Conservation (phyloP, 2,888 invertebrate species). For the Luperina testacea region DNA sequence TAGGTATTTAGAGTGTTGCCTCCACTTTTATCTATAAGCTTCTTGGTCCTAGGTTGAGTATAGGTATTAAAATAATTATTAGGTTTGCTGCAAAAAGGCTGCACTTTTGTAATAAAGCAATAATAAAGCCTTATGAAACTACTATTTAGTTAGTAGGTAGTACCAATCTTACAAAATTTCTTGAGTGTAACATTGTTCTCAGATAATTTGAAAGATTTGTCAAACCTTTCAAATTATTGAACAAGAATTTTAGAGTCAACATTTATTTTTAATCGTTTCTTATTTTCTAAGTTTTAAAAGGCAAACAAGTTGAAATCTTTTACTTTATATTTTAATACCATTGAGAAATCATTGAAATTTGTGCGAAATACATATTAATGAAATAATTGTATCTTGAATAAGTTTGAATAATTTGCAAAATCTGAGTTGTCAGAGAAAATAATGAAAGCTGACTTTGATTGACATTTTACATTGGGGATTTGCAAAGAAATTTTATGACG, state of each 20-base stretch:
- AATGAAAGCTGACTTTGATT: constrained; percentile 8
- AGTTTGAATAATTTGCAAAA: constrained; percentile 25
- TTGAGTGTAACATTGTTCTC: too few relatives aligned
- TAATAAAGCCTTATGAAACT: neutral
- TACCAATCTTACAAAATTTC: neutral
- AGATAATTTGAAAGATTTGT: neutral
- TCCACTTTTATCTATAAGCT: too few relatives aligned
- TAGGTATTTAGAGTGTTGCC: too few relatives aligned
- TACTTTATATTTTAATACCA: constrained; percentile 11
- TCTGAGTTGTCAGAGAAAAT: constrained; percentile 8
- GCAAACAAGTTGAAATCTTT: constrained; percentile 20
- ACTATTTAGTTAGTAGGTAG: neutral
- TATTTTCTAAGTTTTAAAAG: constrained; percentile 14
- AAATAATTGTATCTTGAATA: constrained; percentile 25
- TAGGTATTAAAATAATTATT: neutral
- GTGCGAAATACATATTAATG: constrained; percentile 19
- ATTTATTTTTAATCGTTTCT: neutral
- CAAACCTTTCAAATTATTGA: too few relatives aligned
- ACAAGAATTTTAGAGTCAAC: neutral
- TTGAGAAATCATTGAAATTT: constrained; percentile 17
- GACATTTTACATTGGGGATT: constrained; percentile 4
- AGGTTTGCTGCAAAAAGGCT: neutral
- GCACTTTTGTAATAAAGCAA: neutral
- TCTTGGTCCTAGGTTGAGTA: neutral
- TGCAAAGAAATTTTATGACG: neutral